Evolutionary conservation across 2,797 vertebrate genomes (phyloP).

Genomic region (Moxostoma hubbsi): DNA sequence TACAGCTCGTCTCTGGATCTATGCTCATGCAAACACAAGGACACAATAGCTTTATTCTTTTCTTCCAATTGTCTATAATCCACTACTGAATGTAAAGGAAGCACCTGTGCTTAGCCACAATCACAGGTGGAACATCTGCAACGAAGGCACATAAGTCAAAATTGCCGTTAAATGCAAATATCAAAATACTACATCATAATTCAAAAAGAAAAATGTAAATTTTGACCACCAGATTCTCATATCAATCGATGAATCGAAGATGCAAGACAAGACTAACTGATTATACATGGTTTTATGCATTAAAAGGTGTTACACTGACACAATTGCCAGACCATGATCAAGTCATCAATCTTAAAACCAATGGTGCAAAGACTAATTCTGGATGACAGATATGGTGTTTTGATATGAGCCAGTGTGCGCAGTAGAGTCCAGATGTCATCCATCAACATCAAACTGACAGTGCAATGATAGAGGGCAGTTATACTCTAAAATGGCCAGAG

Average conservation of each 20-base stretch:
- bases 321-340: neutral
- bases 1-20: constrained; percentile 15
- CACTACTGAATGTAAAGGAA: constrained; percentile 5
- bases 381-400: neutral
- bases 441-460: constrained; percentile 43
- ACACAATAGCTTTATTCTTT: constrained; percentile 26
- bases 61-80: neutral
- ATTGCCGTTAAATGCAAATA: neutral
- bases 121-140: constrained; percentile 11
- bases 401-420: constrained; percentile 5
- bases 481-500: constrained; percentile 46
- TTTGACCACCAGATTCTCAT: too few relatives aligned
- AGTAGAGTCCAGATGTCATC: constrained; percentile 21
- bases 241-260: too few relatives aligned
- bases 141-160: neutral
- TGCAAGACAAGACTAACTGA: neutral
- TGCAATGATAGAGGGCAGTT: constrained; percentile 48
- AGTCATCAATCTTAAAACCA: constrained; percentile 9
- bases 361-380: neutral
- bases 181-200: neutral
- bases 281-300: neutral
- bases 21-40: constrained; percentile 5
- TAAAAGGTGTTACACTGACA: neutral
- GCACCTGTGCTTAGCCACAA: neutral
- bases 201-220: too few relatives aligned